Conservation (phyloP, 2,113 vertebrate genomes). For the Hypanus sabinus region DNA sequence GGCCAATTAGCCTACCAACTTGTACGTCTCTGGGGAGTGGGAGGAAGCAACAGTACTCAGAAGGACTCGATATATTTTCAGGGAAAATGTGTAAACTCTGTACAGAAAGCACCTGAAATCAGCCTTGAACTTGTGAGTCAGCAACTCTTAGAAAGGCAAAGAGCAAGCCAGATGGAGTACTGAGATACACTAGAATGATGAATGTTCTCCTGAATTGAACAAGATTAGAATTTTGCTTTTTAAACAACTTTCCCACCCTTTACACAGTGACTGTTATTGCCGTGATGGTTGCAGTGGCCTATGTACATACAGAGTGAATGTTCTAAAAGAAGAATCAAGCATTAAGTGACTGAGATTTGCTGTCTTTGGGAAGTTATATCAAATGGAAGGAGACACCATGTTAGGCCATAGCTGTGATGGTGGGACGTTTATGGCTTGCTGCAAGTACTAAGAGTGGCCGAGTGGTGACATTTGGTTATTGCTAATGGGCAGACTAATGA, state of each 20-base stretch:
- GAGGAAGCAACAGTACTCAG: no score
- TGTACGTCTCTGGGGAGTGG: no score
- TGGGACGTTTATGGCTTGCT: background rate
- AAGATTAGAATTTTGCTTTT: background rate
- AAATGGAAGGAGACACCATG: background rate
- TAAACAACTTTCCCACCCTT: background rate
- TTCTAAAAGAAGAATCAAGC: background rate
- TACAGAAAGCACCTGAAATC: no score
- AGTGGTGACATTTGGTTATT: background rate
- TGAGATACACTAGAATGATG: background rate
- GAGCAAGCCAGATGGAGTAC: background rate
- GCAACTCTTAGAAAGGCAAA: no score
- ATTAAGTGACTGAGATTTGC: background rate
- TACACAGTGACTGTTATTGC: background rate
- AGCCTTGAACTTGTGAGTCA: no score
- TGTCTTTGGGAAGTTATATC: background rate
- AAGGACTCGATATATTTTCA: no score
- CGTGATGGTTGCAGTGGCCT: background rate
- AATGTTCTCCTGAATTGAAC: background rate
- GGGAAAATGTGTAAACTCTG: no score
- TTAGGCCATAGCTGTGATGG: background rate
- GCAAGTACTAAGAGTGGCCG: background rate
- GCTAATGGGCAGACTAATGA: background rate
- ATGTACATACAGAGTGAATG: background rate
- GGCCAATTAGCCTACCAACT: no score